These are phyloP conservation scores for Setipinna tenuifilis DNA, from an alignment of 2,797 vertebrate species.

Conservation along the genomic window DNA sequence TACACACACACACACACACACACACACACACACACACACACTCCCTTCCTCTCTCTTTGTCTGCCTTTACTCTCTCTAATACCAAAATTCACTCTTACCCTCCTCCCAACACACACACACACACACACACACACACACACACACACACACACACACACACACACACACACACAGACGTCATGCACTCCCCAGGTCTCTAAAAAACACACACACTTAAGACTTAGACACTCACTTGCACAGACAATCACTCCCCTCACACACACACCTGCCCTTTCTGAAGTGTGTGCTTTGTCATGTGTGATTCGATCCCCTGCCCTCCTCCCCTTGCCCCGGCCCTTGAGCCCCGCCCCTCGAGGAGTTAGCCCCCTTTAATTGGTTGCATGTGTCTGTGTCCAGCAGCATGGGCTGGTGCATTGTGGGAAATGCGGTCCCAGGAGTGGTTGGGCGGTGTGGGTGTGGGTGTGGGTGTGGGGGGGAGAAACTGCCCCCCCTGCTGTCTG, in stretches of 20 bases:
- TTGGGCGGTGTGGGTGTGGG: too few species aligned
- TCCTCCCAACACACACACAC: too few species aligned
- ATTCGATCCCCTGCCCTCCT: not conserved
- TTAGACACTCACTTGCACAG: not conserved
- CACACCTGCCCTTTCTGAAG: not conserved
- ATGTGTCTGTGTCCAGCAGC: conserved; percentile 44
- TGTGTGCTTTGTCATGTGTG: not conserved
- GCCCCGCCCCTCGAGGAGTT: conserved; percentile 35
- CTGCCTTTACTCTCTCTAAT: too few species aligned
- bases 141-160: not conserved
- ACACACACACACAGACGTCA: not conserved
- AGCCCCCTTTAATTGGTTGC: conserved; percentile 48
- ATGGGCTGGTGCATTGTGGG: not conserved
- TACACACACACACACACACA: not conserved
- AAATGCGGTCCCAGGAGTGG: not conserved
- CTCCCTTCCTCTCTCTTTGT: not conserved
- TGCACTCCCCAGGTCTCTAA: too few species aligned
- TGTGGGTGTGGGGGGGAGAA: too few species aligned
- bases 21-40: not conserved
- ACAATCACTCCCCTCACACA: not conserved
- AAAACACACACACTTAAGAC: not conserved
- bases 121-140: too few species aligned
- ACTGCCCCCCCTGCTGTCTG: too few species aligned
- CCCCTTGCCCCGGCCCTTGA: too few species aligned
- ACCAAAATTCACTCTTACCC: too few species aligned